Evolutionary conservation across 2,113 vertebrate genomes (phyloP), one percentile per base, ranked within the genome.

Genomic region (Ctenodactylus gundi): DNA sequence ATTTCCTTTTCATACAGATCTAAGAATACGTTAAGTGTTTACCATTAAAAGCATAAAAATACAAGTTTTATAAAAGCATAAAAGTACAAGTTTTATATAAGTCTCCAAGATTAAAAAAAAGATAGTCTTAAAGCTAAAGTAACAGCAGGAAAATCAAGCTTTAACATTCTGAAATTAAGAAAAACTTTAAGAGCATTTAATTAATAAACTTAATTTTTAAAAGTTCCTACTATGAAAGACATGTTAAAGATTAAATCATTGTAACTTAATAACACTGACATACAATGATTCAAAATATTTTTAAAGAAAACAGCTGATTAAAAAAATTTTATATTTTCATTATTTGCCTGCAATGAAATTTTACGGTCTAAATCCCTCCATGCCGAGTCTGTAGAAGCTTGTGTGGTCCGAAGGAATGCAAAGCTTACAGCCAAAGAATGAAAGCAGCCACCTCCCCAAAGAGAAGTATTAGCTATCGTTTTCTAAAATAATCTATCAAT

Each of bases 341-440:
- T 62, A 49, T 72, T 96, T 72, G 3, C 77, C 93, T 97, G 88
- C 93, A 90, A 84, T 92, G 81, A 92, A 84, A 97, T 92, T 96
- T 96, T 92, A 97, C 31, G 96, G 77, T 83, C 58, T 41, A 83
- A 39, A 93, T 92, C 44, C 67, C 51, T 81, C 72, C 51, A 93
- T 77, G 85, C 83, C 92, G 95, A 96, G 80, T 64, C 95, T 8
- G 96, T 86, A 95, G 77, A 96, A 97, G 75, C 78, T 31, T 97
- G 87, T 68, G 96, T 72, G 97, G 88, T 95, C 82, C 76, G 53
- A 67, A 85, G 72, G 95, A 96, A 98, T 82, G 62, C 58, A 95
- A 77, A 88, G 53, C 14, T 68, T 78, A 53, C 2, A 83, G 84
- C 72, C 95, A 97, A 85, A 73, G 72, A 90, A 91, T 27, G 15